These are phyloP conservation scores for Drosophila nigromelanica DNA, from an alignment of 1,140 invertebrate species.

Conservation along the genomic window DNA sequence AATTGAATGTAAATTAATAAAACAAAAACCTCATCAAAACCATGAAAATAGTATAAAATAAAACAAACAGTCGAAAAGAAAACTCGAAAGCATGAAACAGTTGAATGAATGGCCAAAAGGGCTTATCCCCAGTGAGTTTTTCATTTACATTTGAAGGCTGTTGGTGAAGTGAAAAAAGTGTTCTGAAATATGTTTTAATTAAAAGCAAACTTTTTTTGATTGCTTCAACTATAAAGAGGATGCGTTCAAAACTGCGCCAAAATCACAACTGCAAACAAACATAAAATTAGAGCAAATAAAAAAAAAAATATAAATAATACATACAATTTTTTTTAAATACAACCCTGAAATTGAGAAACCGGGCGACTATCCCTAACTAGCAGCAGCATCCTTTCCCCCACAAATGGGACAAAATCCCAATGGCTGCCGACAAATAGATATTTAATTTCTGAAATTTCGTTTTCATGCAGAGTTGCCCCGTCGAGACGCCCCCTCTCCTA, in stretches of 20 bases:
- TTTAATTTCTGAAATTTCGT: conserved; percentile 74
- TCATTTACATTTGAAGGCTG: conserved; percentile 60
- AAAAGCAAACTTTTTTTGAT: conserved; percentile 69
- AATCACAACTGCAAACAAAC: conserved; percentile 69
- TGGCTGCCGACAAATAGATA: conserved; percentile 67
- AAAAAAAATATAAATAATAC: conserved; percentile 26
- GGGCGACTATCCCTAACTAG: conserved; percentile 3
- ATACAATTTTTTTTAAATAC: conserved; percentile 48
- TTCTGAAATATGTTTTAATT: conserved; percentile 77
- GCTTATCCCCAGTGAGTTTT: conserved; percentile 26
- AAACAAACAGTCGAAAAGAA: conserved; percentile 18
- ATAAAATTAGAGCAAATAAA: conserved; percentile 54
- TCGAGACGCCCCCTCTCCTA: conserved; percentile 1
- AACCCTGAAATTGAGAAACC: conserved; percentile 38
- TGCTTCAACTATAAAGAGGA: conserved; percentile 42
- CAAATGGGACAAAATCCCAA: conserved; percentile 40
- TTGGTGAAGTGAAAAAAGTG: conserved; percentile 45
- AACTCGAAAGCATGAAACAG: conserved; percentile 35
- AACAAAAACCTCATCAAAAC: conserved; percentile 20
- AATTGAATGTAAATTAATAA: conserved; percentile 78
- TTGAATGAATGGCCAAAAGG: conserved; percentile 62
- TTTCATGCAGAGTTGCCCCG: conserved; percentile 52
- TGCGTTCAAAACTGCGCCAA: conserved; percentile 50
- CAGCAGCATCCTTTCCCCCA: too few species aligned
- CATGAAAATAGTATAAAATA: neutral